Evolutionary conservation across 2,797 vertebrate genomes (phyloP).

Genomic region (Hydrophis major): DNA sequence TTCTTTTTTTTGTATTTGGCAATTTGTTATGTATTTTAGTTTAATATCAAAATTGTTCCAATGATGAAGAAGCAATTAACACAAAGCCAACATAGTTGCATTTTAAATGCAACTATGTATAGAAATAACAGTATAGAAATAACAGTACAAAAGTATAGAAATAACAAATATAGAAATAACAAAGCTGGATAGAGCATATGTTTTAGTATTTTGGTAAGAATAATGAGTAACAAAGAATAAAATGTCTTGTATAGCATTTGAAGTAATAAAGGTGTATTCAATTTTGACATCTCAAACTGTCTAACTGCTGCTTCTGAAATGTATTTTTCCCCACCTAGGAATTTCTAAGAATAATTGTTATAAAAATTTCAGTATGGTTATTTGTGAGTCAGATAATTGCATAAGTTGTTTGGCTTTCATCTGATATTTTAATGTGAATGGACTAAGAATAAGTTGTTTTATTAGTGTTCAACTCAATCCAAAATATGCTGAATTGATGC

Average conservation of each 20-base stretch:
- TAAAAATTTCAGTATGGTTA: neutral
- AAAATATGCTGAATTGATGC: neutral
- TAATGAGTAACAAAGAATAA: neutral
- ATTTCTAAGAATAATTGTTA: neutral
- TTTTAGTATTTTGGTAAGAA: neutral
- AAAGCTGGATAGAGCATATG: neutral
- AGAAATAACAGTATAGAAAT: neutral
- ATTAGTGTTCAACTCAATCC: neutral
- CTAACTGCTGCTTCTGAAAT: neutral
- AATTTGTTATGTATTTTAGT: neutral
- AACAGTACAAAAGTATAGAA: neutral
- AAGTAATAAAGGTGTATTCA: neutral
- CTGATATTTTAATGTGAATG: neutral
- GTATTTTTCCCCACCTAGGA: neutral
- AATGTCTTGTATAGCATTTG: neutral
- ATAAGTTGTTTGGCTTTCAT: neutral
- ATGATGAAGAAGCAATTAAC: neutral
- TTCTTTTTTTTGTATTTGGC: neutral
- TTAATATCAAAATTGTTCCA: neutral
- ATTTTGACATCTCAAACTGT: neutral
- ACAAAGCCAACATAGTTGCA: neutral
- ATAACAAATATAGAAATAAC: neutral
- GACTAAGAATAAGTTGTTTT: neutral
- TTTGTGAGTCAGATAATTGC: neutral
- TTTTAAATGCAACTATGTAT: neutral